A percentile compares a stretch with the other conserved stretches of the same genome.
These are phyloP conservation scores for Manis javanica DNA, from an alignment of 2,797 vertebrate genomes.

Conservation along the genomic window DNA sequence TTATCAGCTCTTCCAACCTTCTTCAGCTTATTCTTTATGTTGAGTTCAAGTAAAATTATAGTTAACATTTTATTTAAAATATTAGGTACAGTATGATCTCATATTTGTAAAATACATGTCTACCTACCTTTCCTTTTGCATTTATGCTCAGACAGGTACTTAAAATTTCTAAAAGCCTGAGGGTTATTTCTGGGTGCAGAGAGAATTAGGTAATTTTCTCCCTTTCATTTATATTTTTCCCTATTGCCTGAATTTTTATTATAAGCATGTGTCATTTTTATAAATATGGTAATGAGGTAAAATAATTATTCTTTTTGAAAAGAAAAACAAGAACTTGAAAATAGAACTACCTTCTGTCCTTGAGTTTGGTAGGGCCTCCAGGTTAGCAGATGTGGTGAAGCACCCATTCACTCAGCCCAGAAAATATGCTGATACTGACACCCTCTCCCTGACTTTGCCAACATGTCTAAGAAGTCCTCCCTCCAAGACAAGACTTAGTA, in stretches of 20 bases:
- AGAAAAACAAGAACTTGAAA: conserved; percentile 35
- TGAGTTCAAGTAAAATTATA: background rate
- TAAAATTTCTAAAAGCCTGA: background rate
- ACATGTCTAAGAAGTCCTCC: background rate
- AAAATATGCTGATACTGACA: background rate
- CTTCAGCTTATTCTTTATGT: background rate
- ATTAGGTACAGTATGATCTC: background rate
- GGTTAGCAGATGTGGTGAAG: background rate
- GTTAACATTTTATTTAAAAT: conserved; percentile 19
- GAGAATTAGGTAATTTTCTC: background rate
- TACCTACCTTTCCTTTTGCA: background rate
- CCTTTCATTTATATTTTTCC: conserved; percentile 3
- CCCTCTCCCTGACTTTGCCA: background rate
- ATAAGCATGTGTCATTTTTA: background rate
- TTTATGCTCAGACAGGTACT: background rate
- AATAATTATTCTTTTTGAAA: conserved; percentile 23
- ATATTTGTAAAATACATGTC: background rate
- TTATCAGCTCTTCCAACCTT: background rate
- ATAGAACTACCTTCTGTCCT: background rate
- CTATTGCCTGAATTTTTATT: conserved; percentile 36
- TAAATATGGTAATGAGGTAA: background rate
- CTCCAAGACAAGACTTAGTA: background rate
- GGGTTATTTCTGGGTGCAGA: background rate
- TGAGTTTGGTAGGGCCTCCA: background rate
- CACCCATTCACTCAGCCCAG: background rate